Evolutionary conservation across 1,140 invertebrate genomes (phyloP).

Genomic region (Orius insidiosus): DNA sequence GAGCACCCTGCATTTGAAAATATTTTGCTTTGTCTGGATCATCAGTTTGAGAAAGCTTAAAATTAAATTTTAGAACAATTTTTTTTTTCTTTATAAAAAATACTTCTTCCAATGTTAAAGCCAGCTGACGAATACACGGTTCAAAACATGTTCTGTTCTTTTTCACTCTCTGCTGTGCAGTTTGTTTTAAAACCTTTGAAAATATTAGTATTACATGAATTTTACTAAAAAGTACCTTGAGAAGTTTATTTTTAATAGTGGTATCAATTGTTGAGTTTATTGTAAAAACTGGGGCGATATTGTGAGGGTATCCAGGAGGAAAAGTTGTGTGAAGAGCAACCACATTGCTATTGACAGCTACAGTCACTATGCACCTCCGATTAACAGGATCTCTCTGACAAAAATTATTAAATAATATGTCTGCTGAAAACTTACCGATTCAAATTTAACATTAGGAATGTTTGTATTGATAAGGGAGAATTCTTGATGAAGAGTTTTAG

Average conservation of each 20-base stretch:
- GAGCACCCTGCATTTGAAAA: constrained; percentile 23
- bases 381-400: constrained; percentile 43
- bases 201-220: constrained; percentile 4
- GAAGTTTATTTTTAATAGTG: constrained; percentile 35
- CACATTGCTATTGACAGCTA: constrained; percentile 49
- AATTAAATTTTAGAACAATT: constrained; percentile 8
- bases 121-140: constrained; percentile 57
- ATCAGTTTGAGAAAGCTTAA: constrained; percentile 28
- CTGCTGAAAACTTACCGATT: constrained; percentile 25
- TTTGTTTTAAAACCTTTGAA: constrained; percentile 43
- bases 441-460: constrained; percentile 66
- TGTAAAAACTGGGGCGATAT: constrained; percentile 51
- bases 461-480: constrained; percentile 74
- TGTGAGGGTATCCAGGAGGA: constrained; percentile 58
- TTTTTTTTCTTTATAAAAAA: constrained; percentile 8
- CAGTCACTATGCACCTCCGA: constrained; percentile 55
- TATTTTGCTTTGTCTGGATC: constrained; percentile 27
- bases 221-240: constrained; percentile 31
- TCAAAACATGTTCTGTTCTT: constrained; percentile 65
- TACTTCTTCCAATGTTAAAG: constrained; percentile 41
- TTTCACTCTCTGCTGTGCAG: constrained; percentile 51
- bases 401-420: background rate
- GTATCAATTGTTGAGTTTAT: constrained; percentile 43
- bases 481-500: constrained; percentile 59
- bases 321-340: constrained; percentile 64